phyloP scores from a whole-genome alignment of 1,140 invertebrate species.

The Drosophila suzukii region DNA sequence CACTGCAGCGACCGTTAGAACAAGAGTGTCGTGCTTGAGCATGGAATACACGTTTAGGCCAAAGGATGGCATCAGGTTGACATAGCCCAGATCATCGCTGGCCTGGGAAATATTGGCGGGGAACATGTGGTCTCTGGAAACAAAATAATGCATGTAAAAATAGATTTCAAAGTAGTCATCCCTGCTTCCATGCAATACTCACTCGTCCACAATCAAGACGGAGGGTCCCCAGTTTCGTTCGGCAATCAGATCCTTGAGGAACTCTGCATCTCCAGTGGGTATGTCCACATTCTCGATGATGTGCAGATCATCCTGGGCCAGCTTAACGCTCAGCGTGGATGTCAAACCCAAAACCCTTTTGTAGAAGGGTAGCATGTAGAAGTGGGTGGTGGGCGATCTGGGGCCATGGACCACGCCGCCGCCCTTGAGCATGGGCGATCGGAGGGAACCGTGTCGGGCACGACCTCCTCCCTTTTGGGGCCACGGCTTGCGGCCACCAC shows the following conservation, averaged over 20 bases:
- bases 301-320: conserved; percentile 97
- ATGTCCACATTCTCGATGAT: conserved; percentile 95
- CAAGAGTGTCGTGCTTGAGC: conserved; percentile 97
- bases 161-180: background rate
- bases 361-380: conserved; percentile 95
- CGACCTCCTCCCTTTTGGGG: conserved; percentile 96
- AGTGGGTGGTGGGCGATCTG: conserved; percentile 93
- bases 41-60: conserved; percentile 95
- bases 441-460: conserved; percentile 95
- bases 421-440: conserved; percentile 92
- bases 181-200: conserved; percentile 75
- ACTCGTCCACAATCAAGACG: conserved; percentile 97
- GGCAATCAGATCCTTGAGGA: conserved; percentile 92
- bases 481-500: conserved; percentile 96
- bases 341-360: conserved; percentile 92
- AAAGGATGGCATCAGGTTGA: conserved; percentile 98
- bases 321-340: conserved; percentile 93
- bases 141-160: conserved; percentile 18
- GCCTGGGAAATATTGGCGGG: conserved; percentile 94
- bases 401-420: conserved; percentile 96
- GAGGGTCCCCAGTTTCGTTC: conserved; percentile 97
- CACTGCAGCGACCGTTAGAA: conserved; percentile 94
- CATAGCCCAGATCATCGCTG: conserved; percentile 89
- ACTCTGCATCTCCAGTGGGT: conserved; percentile 92
- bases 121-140: conserved; percentile 91